Evolutionary conservation across 2,113 vertebrate species (phyloP).

Genomic region (Herpetotheres cachinnans): DNA sequence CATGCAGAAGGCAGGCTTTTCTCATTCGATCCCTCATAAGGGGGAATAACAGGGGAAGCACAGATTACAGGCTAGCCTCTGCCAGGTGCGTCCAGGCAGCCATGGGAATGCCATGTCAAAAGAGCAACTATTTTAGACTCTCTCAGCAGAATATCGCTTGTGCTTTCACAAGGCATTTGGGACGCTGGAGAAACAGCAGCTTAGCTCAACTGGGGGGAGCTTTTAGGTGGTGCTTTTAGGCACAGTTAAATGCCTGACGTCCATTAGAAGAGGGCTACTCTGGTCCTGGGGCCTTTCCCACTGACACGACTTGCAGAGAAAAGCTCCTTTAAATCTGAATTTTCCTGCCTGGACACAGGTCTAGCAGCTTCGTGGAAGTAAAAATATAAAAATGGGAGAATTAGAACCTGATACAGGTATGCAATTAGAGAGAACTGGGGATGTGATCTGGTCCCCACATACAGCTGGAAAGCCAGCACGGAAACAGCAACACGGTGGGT

Average conservation of each 20-base stretch:
- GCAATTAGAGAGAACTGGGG: accelerated
- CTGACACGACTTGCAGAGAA: not conserved
- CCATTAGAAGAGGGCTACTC: not conserved
- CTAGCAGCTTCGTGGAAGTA: not conserved
- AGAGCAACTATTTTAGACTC: not conserved
- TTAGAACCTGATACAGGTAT: not conserved
- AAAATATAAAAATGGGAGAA: not conserved
- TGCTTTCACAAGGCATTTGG: not conserved
- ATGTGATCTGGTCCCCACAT: accelerated
- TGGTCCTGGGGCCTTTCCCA: not conserved
- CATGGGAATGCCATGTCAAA: accelerated
- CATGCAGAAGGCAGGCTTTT: accelerated
- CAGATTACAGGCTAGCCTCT: accelerated
- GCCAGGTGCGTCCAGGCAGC: not conserved
- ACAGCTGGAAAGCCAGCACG: not conserved
- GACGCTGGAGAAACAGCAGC: not conserved
- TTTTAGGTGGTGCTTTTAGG: not conserved
- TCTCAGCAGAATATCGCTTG: accelerated
- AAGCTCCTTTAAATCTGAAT: not conserved
- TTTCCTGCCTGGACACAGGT: not conserved
- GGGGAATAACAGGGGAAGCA: not conserved
- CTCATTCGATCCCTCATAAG: accelerated
- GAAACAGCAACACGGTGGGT: accelerated
- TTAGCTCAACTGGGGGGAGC: not conserved
- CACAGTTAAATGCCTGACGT: not conserved